Evolutionary conservation across 92 coral and sea anemone genomes (phyloP), one percentile per base, ranked within the genome.

Genomic region (Actinernus sp.): DNA sequence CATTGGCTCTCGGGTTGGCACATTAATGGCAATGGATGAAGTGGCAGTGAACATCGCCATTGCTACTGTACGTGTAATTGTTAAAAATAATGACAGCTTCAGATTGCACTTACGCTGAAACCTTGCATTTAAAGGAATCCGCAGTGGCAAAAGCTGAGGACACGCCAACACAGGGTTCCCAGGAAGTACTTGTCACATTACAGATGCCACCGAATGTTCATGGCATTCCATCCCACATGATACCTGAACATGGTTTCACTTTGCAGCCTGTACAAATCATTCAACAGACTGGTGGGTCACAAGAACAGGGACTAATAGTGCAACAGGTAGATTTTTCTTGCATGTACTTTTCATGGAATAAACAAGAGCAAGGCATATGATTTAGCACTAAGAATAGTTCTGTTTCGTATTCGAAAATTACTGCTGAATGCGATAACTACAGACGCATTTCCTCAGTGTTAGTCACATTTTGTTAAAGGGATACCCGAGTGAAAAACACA

Each of bases 171-270:
- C 79, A 71, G 57, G 62, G 3, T 34, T 29, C 59, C 47, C 96
- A 90, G 55, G 96, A 90, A 58, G 55, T 90, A 61, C 49, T 74
- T n/a, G 90, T 90, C 31, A 90, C 96, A 0, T 73, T 90, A 13
- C 96, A 90, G 57, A 89, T 90, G 0, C 96, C 96, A 25, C 75
- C 88, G 1, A 78, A 73, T 3, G 17, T 83, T 37, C 93, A 82
- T 45, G 75, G 72, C 26, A 24, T 88, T 7, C 56, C 77, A 17
- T 89, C 68, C 2, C 79, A 85, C 19, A 65, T 69, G 4, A 19
- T 90, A 25, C 30, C 57, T 58, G 96, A 90, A n/a, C 92, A 83
- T 28, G 66, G 73, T 32, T 85, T 85, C 38, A 47, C 89, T 5
- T 58, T 90, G 38, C 96, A 75, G 55, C 92, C 84, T n/a, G 76